A percentile compares a stretch with the other conserved stretches of the same genome.
Conservation (phyloP, 1,140 invertebrate species). For the Campoletis sonorensis region DNA sequence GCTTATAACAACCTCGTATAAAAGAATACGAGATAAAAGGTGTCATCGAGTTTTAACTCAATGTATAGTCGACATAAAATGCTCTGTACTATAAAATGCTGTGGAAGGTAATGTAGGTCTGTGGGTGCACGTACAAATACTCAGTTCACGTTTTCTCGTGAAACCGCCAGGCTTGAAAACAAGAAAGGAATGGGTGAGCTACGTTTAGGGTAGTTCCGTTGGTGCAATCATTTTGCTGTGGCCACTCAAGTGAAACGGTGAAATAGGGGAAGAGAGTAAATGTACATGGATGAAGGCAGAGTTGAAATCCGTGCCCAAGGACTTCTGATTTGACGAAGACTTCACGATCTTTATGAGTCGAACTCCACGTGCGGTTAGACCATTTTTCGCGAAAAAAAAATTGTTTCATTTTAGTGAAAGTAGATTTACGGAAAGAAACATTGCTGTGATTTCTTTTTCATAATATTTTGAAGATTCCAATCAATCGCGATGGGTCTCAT, state of each 20-base stretch:
- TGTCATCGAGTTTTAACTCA: too few species aligned
- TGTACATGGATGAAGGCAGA: background rate
- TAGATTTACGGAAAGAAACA: too few species aligned
- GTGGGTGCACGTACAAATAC: background rate
- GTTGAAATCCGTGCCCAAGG: background rate
- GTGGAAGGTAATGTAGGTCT: background rate
- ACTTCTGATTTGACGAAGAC: background rate
- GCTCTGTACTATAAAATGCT: background rate
- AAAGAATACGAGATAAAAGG: too few species aligned
- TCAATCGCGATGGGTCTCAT: too few species aligned
- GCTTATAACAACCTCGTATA: too few species aligned
- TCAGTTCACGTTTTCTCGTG: background rate
- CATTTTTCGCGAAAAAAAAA: too few species aligned
- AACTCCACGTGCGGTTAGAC: background rate
- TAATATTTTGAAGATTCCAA: too few species aligned
- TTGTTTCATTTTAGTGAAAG: too few species aligned
- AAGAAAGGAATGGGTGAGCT: background rate
- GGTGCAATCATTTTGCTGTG: background rate
- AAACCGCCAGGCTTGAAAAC: background rate
- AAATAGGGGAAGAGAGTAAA: background rate
- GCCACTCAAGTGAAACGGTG: background rate
- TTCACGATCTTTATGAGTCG: background rate
- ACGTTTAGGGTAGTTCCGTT: slow-evolving; percentile 3
- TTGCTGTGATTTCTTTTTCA: too few species aligned
- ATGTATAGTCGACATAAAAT: too few species aligned